These are phyloP conservation scores for Brienomyrus longianalis DNA, from an alignment of 2,113 vertebrate species.

Conservation along the genomic window DNA sequence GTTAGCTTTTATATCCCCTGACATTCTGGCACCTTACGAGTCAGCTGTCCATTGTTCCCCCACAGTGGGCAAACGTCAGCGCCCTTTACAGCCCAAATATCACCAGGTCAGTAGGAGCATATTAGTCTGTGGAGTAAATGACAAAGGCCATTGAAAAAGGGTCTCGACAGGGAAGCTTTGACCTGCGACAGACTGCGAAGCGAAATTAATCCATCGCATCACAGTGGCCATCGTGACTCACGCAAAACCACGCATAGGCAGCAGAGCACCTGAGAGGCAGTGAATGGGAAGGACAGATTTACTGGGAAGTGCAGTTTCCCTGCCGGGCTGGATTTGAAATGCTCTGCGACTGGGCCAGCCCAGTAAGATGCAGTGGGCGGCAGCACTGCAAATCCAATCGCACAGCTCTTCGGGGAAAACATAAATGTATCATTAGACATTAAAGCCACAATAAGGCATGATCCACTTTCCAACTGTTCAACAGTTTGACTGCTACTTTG, in stretches of 20 bases:
- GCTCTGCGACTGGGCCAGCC: not conserved
- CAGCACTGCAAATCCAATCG: not conserved
- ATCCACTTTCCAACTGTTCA: not conserved
- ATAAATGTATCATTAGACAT: not conserved
- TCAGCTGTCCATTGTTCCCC: conserved; percentile 1
- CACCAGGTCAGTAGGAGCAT: not conserved
- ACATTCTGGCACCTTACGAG: not conserved
- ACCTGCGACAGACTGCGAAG: not conserved
- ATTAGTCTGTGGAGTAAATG: not conserved
- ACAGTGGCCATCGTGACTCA: not conserved
- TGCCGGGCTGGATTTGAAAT: not conserved
- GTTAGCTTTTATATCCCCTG: not conserved
- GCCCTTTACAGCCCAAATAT: not conserved
- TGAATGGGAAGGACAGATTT: not conserved
- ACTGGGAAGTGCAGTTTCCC: not conserved
- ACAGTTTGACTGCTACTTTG: not conserved
- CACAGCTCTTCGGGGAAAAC: not conserved
- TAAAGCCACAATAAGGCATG: not conserved
- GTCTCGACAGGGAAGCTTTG: not conserved
- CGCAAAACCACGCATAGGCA: not conserved
- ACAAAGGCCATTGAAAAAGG: not conserved
- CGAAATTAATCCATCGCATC: not conserved
- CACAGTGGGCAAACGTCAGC: conserved; percentile 8
- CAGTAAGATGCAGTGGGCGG: not conserved
- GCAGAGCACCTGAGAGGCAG: not conserved